These are phyloP conservation scores for Sebastiscus albofasciatus DNA, from an alignment of 2,797 vertebrate species.

Conservation along the genomic window DNA sequence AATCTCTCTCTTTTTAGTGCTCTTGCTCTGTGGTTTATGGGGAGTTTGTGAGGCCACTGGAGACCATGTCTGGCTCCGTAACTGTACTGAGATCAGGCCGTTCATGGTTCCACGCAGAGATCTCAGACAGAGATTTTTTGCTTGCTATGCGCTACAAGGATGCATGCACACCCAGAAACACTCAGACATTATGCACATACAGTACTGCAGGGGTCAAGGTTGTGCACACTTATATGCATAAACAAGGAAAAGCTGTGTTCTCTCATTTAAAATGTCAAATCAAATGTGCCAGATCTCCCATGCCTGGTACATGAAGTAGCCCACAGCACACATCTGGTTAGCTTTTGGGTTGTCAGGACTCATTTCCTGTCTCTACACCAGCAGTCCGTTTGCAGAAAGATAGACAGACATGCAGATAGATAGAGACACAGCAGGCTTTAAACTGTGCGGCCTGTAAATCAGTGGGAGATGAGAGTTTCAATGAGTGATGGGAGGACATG, in stretches of 20 bases:
- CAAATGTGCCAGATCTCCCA: not conserved
- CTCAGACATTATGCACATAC: not conserved
- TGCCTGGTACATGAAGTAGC: slow-evolving; percentile 18
- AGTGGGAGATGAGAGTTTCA: not conserved
- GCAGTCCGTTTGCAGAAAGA: slow-evolving; percentile 26
- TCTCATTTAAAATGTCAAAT: slow-evolving; percentile 4
- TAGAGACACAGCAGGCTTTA: not conserved
- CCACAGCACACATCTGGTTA: slow-evolving; percentile 55
- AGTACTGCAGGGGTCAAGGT: not conserved
- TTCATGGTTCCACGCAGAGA: slow-evolving; percentile 27
- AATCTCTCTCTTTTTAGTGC: slow-evolving; percentile 15
- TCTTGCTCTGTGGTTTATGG: not conserved
- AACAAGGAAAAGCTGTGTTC: slow-evolving; percentile 7
- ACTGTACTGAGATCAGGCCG: slow-evolving; percentile 37
- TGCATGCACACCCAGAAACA: slow-evolving; percentile 1
- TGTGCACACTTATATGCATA: not conserved
- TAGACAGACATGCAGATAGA: not conserved
- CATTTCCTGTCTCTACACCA: slow-evolving; percentile 42
- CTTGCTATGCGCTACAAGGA: slow-evolving; percentile 14
- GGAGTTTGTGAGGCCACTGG: slow-evolving; percentile 20
- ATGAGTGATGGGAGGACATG: not conserved
- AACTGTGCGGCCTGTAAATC: slow-evolving; percentile 11
- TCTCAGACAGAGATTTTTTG: slow-evolving; percentile 33
- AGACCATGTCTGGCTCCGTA: slow-evolving; percentile 35
- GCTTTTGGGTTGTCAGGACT: slow-evolving; percentile 38